Evolutionary conservation across 1,140 invertebrate genomes (phyloP), one percentile per base, ranked within the genome.

Genomic region (Apis cerana): DNA sequence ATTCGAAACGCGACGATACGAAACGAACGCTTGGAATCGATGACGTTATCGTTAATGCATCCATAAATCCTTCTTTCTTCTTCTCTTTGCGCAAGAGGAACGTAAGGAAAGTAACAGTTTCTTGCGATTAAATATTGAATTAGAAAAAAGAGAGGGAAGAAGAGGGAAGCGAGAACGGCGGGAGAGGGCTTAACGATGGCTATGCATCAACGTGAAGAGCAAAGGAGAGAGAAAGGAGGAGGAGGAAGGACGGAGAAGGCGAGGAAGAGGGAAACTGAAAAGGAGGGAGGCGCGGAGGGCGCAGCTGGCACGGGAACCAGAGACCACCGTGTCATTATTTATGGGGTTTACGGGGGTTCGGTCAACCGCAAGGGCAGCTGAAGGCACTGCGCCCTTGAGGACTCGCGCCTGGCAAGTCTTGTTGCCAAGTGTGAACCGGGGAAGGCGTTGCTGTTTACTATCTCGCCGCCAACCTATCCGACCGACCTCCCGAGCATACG

Each of bases 261-360:
- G 74, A 81, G 75, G 74, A 87, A 84, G 78, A 81, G 76, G 61
- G 82, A 84, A 82, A 87, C 78, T 83, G 74, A 82, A 82, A 80
- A 68, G 74, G 76, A 79, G 79, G 69, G 71, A 58, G 54, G 27
- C 62, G 33, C 33, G 3, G 33, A 33, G 33, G 83, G 64, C 87
- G 23, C 87, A 88, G 83, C 86, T 88, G 87, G 87, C 75, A 88
- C 87, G 75, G 59, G 67, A 61, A 33, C 75, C 67, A 7, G 62
- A 56, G 48, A 86, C 85, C 81, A 76, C 75, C 68, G 72, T 62
- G 80, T 87, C 87, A 88, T 89, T 89, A 89, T 89, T 89, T 89
- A 89, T 89, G 71, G 87, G 77, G 84, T 89, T 89, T 89, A 89
- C 84, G 87, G 84, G 87, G 87, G 76, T 79, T 86, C 85, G 87